Evolutionary conservation across 2,797 vertebrate genomes (phyloP), one percentile per base, ranked within the genome.

Genomic region (Danionella dracula): DNA sequence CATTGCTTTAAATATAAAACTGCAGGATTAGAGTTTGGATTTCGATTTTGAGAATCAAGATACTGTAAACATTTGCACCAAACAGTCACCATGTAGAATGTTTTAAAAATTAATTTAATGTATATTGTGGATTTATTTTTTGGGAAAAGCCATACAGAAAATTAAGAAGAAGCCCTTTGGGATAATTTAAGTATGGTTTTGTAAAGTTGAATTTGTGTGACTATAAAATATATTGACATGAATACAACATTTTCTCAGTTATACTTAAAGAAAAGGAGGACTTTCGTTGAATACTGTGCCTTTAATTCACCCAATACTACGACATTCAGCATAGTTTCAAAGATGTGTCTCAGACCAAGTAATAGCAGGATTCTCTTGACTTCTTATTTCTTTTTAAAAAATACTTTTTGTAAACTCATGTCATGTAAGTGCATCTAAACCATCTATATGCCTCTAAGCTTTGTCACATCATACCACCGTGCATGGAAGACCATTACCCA

Each of bases 401-500:
- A 66, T 57, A 67, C 63, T 67, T 67, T 17, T 41, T 1, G 21
- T 63, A 54, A 61, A 41, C 19, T 66, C 15, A 57, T 37, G 37
- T 62, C 57, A 70, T 17, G 16, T 40, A 50, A 38, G 55, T 34
- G 17, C 19, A 35, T 44, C 5, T 19, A 3, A 31, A 21, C 45
- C 48, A 50, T 64, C 11, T 41, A 46, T 19, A 37, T 53, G 49
- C 29, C 32, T 50, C 38, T 59, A 23, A 12, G 31, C 21, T 23
- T 21, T 13, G 48, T 29, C 34, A 50, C 15, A 31, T 5, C 13
- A 32, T 2, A 32, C 15, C 17, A 27, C 54, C 54, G 11, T 57
- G 20, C 11, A 53, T 68, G 46, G 41, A 42, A 55, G 65, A 55
- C 66, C 70, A 72, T 68, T 68, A 46, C 56, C 35, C 27, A 17